A percentile compares a stretch with the other conserved stretches of the same genome.
These are phyloP conservation scores for Drosophila chauvacae DNA, from an alignment of 1,140 invertebrate species.

Conservation along the genomic window DNA sequence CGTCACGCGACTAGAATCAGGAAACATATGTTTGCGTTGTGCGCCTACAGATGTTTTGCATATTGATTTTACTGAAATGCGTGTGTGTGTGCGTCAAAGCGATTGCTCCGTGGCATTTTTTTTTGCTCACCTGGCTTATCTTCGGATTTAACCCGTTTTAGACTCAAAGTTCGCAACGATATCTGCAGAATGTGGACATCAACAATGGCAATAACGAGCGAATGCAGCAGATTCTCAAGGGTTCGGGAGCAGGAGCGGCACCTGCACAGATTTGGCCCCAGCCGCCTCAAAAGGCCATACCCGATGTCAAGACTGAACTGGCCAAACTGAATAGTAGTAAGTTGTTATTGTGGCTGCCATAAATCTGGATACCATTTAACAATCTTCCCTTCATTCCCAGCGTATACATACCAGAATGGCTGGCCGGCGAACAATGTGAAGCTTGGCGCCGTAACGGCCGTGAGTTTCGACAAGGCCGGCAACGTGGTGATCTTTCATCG, in stretches of 20 bases:
- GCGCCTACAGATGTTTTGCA: conserved; percentile 52
- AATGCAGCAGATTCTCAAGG: conserved; percentile 79
- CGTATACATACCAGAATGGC: conserved; percentile 70
- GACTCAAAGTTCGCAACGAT: conserved; percentile 64
- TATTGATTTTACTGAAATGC: conserved; percentile 61
- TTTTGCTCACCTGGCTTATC: conserved; percentile 44
- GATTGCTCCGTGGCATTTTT: conserved; percentile 42
- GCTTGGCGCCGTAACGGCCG: conserved; percentile 92
- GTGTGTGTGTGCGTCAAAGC: conserved; percentile 12
- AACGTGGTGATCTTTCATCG: conserved; percentile 94
- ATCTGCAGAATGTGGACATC: conserved; percentile 56
- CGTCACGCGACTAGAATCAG: background rate
- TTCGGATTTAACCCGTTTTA: conserved; percentile 19
- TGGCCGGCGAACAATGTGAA: conserved; percentile 86
- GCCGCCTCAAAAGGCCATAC: conserved; percentile 44
- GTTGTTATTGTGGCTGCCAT: background rate
- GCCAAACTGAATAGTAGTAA: conserved; percentile 77
- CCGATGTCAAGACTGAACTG: conserved; percentile 73
- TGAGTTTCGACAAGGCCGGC: conserved; percentile 90
- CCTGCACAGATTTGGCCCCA: conserved; percentile 65
- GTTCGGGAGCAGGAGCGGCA: conserved; percentile 43
- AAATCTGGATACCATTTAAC: background rate
- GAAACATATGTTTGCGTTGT: conserved; percentile 59
- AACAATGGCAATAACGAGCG: conserved; percentile 51
- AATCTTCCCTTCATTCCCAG: conserved; percentile 25